Evolutionary conservation across 2,797 vertebrate species (phyloP).

Genomic region (Myripristis jacobus): DNA sequence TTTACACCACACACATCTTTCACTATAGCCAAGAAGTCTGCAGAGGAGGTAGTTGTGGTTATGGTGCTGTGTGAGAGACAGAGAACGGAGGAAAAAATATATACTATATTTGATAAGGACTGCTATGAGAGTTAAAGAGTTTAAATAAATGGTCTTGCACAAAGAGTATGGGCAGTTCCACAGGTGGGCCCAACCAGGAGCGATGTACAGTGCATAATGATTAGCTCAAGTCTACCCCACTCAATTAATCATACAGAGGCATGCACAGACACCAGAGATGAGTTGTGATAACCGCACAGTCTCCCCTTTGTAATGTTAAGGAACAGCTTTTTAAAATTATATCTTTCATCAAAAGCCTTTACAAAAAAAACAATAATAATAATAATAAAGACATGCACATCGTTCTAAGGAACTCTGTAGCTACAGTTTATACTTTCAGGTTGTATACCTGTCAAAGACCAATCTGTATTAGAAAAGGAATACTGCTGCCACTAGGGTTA

Average conservation of each 20-base stretch:
- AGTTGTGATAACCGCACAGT: too few species aligned
- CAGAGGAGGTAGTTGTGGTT: neutral
- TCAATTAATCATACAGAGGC: constrained; percentile 15
- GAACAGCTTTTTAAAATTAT: too few species aligned
- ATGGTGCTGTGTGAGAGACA: neutral
- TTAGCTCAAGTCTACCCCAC: neutral
- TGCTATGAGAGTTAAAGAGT: neutral
- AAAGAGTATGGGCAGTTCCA: neutral
- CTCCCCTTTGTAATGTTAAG: too few species aligned
- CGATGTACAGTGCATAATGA: constrained; percentile 4
- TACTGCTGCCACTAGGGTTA: too few species aligned
- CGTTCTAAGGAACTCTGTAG: neutral
- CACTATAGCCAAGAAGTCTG: neutral
- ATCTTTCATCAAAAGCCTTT: neutral
- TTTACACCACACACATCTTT: neutral
- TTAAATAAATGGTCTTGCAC: neutral
- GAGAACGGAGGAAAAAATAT: neutral
- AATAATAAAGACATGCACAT: too few species aligned
- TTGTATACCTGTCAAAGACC: neutral
- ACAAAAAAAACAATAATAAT: neutral
- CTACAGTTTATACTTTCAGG: too few species aligned
- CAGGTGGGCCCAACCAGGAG: neutral
- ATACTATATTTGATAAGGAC: neutral
- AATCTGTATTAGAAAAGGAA: too few species aligned
- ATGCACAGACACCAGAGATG: constrained; percentile 2